Evolutionary conservation across 2,888 invertebrate genomes (phyloP).

Genomic region (Ceraclea dissimilis): DNA sequence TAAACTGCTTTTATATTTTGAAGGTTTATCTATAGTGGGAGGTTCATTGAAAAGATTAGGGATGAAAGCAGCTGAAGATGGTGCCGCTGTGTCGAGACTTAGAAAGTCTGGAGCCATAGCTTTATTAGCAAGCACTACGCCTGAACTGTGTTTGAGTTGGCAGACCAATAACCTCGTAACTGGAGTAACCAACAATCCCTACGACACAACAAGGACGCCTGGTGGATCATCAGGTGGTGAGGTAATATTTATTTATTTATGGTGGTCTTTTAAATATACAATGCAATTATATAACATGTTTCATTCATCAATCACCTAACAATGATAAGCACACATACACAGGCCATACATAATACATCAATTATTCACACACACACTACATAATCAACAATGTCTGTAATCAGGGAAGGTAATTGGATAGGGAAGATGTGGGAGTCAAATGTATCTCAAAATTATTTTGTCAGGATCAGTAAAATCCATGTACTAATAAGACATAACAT

Average conservation of each 20-base stretch:
- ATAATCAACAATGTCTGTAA: too few species aligned
- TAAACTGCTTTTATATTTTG: too few species aligned
- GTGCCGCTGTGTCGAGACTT: constrained; percentile 55
- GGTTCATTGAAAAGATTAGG: constrained; percentile 51
- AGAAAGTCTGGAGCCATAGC: constrained; percentile 71
- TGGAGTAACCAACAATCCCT: constrained; percentile 78
- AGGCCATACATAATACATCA: background rate
- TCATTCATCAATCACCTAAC: background rate
- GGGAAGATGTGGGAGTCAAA: too few species aligned
- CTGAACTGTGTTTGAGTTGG: constrained; percentile 83
- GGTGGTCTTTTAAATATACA: too few species aligned
- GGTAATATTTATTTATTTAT: constrained; percentile 48
- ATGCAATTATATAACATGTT: too few species aligned
- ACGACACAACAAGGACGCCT: constrained; percentile 61
- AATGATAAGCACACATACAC: background rate
- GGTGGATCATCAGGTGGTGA: constrained; percentile 91
- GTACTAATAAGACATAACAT: too few species aligned
- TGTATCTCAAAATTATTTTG: too few species aligned
- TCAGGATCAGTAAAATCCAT: too few species aligned
- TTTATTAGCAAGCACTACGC: constrained; percentile 75
- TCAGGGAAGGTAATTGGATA: too few species aligned
- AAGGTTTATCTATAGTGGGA: constrained; percentile 62
- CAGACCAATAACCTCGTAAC: constrained; percentile 73
- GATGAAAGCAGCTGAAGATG: constrained; percentile 55
- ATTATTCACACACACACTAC: too few species aligned